Conservation (phyloP, 2,113 vertebrate genomes). For the Benitochromis conjunctus region DNA sequence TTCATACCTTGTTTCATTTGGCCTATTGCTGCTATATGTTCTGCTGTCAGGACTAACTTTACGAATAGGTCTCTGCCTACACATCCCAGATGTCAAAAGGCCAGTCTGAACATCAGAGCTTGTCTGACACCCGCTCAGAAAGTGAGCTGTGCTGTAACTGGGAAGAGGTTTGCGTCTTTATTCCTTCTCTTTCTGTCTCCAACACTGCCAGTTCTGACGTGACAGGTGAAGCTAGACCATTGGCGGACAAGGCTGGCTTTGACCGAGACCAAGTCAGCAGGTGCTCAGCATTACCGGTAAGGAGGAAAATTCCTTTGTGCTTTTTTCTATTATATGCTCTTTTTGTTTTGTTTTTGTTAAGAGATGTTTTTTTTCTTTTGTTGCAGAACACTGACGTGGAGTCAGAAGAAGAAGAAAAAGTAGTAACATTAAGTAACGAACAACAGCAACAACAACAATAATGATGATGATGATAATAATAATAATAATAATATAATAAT, state of each 20-base stretch:
- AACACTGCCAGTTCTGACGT: constrained; percentile 1
- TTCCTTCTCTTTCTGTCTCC: constrained; percentile 23
- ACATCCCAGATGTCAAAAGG: background rate
- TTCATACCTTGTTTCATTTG: background rate
- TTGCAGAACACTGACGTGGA: constrained; percentile 34
- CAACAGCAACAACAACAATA: background rate
- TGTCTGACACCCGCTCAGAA: background rate
- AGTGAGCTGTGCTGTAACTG: background rate
- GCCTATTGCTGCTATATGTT: background rate
- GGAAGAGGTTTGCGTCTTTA: background rate
- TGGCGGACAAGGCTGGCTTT: background rate
- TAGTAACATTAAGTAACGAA: background rate
- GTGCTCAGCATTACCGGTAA: background rate
- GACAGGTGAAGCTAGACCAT: background rate
- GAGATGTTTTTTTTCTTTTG: background rate
- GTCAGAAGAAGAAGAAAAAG: background rate
- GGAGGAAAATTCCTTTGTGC: background rate
- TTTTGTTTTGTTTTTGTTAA: background rate
- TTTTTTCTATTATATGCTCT: background rate
- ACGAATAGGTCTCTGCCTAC: background rate
- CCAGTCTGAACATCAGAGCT: background rate
- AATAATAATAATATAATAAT: background rate
- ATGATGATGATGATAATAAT: background rate
- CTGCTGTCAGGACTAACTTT: constrained; percentile 1
- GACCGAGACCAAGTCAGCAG: background rate